A percentile compares a stretch with the other conserved stretches of the same genome.
Evolutionary conservation across 2,797 vertebrate species (phyloP).

Genomic region (Crenichthys baileyi): DNA sequence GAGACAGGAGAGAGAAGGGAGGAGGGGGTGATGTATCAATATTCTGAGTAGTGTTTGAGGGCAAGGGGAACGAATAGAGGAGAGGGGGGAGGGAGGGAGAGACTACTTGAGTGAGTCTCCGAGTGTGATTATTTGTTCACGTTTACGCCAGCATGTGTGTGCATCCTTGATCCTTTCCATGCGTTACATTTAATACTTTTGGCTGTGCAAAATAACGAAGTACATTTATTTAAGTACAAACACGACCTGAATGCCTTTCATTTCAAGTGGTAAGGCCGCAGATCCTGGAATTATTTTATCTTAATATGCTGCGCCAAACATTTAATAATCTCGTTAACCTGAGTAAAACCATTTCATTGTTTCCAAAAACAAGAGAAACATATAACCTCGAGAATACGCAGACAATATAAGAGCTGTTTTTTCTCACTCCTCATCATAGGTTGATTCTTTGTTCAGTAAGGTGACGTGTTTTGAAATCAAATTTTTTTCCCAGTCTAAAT

Average conservation of each 20-base stretch:
- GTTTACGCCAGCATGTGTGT: conserved; percentile 51
- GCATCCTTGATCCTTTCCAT: conserved; percentile 31
- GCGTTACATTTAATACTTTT: conserved; percentile 24
- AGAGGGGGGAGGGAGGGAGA: conserved; percentile 65
- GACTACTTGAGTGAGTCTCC: conserved; percentile 78
- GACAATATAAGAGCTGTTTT: background rate
- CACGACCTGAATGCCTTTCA: conserved; percentile 2
- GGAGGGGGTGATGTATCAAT: conserved; percentile 87
- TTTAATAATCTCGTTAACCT: background rate
- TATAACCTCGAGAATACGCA: background rate
- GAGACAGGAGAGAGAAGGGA: conserved; percentile 58
- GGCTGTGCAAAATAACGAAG: conserved; percentile 18
- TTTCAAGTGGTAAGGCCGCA: conserved; percentile 1
- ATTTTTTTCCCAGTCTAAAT: background rate
- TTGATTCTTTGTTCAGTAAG: background rate
- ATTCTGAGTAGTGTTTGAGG: conserved; percentile 89
- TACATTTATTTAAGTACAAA: conserved; percentile 9
- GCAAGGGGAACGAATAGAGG: conserved; percentile 85
- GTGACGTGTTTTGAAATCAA: background rate
- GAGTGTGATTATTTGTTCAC: conserved; percentile 82
- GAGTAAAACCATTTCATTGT: conserved; percentile 2
- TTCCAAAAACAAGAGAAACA: background rate
- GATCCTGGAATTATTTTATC: conserved; percentile 4
- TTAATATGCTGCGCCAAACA: conserved; percentile 11
- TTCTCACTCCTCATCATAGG: background rate